Evolutionary conservation across 1,140 invertebrate genomes (phyloP).

Genomic region (Neodiprion lecontei): DNA sequence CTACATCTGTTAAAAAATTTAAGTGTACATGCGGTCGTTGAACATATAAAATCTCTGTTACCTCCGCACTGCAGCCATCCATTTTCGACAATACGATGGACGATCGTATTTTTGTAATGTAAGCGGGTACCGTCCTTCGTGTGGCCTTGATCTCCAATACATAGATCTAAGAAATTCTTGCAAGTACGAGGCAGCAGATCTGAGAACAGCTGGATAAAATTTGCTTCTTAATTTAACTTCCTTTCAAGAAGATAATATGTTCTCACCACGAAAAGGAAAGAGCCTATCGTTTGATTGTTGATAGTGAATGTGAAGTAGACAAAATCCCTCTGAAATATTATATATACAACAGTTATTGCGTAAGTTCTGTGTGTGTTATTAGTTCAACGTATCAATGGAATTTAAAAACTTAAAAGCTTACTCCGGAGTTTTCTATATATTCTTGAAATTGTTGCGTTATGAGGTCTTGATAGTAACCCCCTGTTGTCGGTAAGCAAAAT

Average conservation of each 20-base stretch:
- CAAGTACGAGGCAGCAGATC: constrained; percentile 39
- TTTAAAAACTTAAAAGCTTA: not conserved
- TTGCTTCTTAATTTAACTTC: not conserved
- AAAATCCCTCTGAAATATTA: constrained; percentile 20
- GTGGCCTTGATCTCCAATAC: constrained; percentile 19
- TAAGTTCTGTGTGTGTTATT: not conserved
- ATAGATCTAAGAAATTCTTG: constrained; percentile 35
- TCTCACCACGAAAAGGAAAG: constrained; percentile 36
- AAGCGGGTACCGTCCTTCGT: constrained; percentile 14
- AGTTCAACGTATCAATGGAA: not conserved
- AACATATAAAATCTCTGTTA: constrained; percentile 9
- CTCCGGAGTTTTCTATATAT: constrained; percentile 30
- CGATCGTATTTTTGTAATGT: constrained; percentile 29
- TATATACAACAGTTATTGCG: too few species aligned
- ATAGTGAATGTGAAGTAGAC: constrained; percentile 36
- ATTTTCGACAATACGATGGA: constrained; percentile 40
- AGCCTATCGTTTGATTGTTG: constrained; percentile 24
- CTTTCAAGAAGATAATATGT: not conserved
- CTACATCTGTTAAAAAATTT: not conserved
- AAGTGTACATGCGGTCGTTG: not conserved
- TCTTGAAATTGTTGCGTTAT: constrained; percentile 21
- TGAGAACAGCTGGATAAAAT: constrained; percentile 25
- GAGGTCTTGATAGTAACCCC: constrained; percentile 30
- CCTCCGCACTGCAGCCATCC: constrained; percentile 40
- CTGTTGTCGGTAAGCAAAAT: constrained; percentile 23